Percentiles rank a stretch among this genome's conserved stretches.
Evolutionary conservation across 2,113 vertebrate species (phyloP).

Genomic region (Gadus chalcogrammus): DNA sequence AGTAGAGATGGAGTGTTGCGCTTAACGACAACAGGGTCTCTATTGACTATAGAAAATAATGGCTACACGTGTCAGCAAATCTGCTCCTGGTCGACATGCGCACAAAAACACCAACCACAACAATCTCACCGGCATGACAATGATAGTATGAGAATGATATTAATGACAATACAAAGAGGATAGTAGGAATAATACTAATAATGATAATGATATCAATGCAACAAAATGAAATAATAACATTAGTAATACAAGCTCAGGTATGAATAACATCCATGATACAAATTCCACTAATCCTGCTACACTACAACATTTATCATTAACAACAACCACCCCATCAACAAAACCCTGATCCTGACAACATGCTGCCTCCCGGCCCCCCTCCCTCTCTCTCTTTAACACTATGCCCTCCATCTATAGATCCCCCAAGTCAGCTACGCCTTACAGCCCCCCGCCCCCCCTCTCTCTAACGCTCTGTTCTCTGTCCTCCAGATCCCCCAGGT

Average conservation of each 20-base stretch:
- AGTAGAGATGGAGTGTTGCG: too few species aligned
- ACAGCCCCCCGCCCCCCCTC: not conserved
- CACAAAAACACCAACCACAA: not conserved
- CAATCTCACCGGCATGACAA: not conserved
- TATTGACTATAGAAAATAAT: too few species aligned
- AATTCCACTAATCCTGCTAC: too few species aligned
- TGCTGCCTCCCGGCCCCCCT: too few species aligned
- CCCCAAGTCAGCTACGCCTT: not conserved
- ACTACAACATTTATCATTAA: not conserved
- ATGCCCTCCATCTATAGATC: not conserved
- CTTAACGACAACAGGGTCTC: too few species aligned
- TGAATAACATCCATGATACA: too few species aligned
- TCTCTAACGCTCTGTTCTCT: not conserved
- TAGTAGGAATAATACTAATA: too few species aligned
- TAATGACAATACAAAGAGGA: not conserved
- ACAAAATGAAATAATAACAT: too few species aligned
- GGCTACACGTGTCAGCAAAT: too few species aligned
- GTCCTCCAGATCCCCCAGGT: constrained; percentile 88
- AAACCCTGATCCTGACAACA: too few species aligned
- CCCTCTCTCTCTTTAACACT: not conserved
- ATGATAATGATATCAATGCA: too few species aligned
- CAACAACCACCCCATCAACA: not conserved
- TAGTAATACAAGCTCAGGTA: too few species aligned
- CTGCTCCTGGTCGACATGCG: not conserved
- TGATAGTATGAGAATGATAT: not conserved